Evolutionary conservation across 2,113 vertebrate genomes (phyloP), one percentile per base, ranked within the genome.

Genomic region (Panurus biarmicus): DNA sequence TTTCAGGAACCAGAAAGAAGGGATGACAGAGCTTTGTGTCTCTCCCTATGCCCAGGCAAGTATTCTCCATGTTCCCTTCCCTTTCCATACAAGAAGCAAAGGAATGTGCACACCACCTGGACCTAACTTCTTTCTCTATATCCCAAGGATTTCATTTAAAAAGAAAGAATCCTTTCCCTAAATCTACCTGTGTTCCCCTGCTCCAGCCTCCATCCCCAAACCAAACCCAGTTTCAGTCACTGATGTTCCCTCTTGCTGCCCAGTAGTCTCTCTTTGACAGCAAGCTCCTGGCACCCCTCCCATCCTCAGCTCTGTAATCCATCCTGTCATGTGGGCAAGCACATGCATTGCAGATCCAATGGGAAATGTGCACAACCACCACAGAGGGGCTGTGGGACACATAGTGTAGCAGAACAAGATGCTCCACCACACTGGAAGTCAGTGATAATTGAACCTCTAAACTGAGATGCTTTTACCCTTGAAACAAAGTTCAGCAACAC

Each of bases 331-430:
- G 20, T 1, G 7, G 51, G n/a, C 5, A 2, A 13, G 31, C 2
- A 0, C 0, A 0, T 15, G n/a, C 33, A 38, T 12, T 3, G 5
- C 47, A 71, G 35, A 64, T 13, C 9, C 2, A 0, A 42, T 0
- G 1, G 57, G 33, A 73, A 31, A 53, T 0, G 2, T 6, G 13
- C n/a, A 29, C 14, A 11, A 50, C 8, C 33, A 51, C 15, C 21
- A 36, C 25, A 7, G 12, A 29, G 51, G 47, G 22, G 16, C 60
- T 42, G 14, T 31, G 23, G 38, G 42, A 86, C 29, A 65, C 5
- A 2, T 0, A 5, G 5, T 24, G 6, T 1, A 40, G n/a, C 42
- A 85, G 50, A 76, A 47, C 25, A 70, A 57, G 12, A 19, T 40
- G 23, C 20, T 70, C 45, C 60, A 31, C 13, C 25, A 33, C 10